Conservation (phyloP, 2,888 invertebrate species). For the Scaptodrosophila latifasciaeformis region DNA sequence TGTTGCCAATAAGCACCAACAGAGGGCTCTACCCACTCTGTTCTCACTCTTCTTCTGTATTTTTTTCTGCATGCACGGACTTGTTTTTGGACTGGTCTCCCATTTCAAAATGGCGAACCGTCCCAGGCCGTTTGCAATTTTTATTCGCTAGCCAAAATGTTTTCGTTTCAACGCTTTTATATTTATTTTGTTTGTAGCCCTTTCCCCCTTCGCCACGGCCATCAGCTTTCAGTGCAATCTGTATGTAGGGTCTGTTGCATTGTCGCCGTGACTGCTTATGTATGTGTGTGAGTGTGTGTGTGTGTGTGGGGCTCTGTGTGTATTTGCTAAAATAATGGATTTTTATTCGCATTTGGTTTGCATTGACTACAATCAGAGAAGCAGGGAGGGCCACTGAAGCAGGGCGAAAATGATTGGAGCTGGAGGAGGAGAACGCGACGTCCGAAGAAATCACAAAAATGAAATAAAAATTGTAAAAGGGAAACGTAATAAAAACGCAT, state of each 20-base stretch:
- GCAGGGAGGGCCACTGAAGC: neutral
- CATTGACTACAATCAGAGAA: conserved; percentile 14
- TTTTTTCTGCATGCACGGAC: conserved; percentile 11
- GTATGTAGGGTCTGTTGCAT: neutral
- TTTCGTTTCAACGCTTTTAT: conserved; percentile 62
- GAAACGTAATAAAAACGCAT: conserved; percentile 32
- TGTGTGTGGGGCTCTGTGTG: conserved; percentile 16
- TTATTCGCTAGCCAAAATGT: conserved; percentile 64
- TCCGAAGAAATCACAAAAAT: conserved; percentile 35
- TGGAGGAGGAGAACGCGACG: too few relatives aligned
- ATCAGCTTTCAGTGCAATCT: neutral
- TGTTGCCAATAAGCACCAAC: conserved; percentile 59
- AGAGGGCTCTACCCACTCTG: neutral
- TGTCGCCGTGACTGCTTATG: neutral
- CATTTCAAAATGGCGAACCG: too few relatives aligned
- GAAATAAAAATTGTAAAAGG: conserved; percentile 24
- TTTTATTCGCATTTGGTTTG: conserved; percentile 57
- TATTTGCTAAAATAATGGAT: conserved; percentile 54
- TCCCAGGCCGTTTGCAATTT: conserved; percentile 41
- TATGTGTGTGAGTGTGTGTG: conserved; percentile 13
- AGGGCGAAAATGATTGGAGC: conserved; percentile 31
- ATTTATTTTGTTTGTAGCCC: conserved; percentile 50
- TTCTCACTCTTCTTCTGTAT: neutral
- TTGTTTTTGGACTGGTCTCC: too few relatives aligned
- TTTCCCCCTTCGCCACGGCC: neutral